Percentiles rank a stretch among this genome's conserved stretches.
These are phyloP conservation scores for Thyatira batis DNA, from an alignment of 2,888 invertebrate species.

Conservation along the genomic window DNA sequence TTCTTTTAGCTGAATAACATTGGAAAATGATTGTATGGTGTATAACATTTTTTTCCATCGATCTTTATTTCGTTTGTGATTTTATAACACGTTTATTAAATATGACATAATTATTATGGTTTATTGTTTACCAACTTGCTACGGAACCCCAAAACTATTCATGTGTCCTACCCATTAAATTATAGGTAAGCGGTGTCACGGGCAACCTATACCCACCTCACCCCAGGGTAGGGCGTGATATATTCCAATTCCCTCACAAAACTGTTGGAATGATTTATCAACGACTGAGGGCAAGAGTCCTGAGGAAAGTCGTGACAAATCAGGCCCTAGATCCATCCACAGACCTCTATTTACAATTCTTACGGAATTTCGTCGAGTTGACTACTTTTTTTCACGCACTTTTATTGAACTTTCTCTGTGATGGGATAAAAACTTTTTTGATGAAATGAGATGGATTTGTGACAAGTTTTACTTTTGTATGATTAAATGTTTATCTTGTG, in stretches of 20 bases:
- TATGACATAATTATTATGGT: too few species aligned
- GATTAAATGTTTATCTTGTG: conserved; percentile 4
- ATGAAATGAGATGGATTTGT: conserved; percentile 18
- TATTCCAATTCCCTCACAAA: conserved; percentile 49
- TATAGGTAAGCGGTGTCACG: conserved; percentile 39
- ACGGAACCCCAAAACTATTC: conserved; percentile 7
- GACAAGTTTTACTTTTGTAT: background rate
- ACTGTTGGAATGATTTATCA: conserved; percentile 58
- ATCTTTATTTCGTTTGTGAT: too few species aligned
- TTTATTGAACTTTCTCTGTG: conserved; percentile 39
- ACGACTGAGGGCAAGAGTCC: conserved; percentile 35
- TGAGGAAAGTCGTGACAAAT: conserved; percentile 60
- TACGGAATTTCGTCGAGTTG: conserved; percentile 17
- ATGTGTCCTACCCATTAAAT: conserved; percentile 25
- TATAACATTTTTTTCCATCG: too few species aligned
- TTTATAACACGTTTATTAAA: too few species aligned
- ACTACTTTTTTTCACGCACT: conserved; percentile 29
- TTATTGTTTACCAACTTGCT: too few species aligned
- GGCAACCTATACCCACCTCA: conserved; percentile 38
- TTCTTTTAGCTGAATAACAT: too few species aligned
- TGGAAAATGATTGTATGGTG: too few species aligned
- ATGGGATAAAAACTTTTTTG: conserved; percentile 45
- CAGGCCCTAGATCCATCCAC: conserved; percentile 41
- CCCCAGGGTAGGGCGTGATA: conserved; percentile 32
- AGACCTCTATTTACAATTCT: conserved; percentile 39